These are phyloP conservation scores for Polydrusus pterygomalis DNA, from an alignment of 2,888 invertebrate species.

Conservation along the genomic window DNA sequence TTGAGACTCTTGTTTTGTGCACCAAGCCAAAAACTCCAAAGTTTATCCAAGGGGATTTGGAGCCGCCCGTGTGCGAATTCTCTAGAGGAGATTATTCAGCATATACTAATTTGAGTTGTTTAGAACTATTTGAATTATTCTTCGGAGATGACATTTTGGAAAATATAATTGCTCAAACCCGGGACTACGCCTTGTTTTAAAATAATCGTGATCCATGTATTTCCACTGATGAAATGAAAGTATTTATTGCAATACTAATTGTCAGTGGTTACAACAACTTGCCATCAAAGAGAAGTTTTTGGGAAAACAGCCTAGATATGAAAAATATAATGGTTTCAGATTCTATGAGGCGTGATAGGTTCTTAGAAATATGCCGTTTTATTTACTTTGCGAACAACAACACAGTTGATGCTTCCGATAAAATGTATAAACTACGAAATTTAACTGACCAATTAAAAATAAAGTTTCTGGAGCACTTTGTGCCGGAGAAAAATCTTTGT, in stretches of 20 bases:
- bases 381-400: constrained; percentile 2
- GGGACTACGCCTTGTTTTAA: neutral
- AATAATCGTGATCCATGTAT: neutral
- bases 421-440: neutral
- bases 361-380: constrained; percentile 12
- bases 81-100: constrained; percentile 1
- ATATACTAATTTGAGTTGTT: constrained; percentile 1
- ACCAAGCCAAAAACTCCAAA: neutral
- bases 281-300: constrained; percentile 55
- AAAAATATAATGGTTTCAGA: constrained; percentile 50
- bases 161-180: neutral
- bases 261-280: constrained; percentile 57
- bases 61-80: neutral
- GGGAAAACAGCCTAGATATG: constrained; percentile 56
- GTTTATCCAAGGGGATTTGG: neutral
- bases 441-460: neutral
- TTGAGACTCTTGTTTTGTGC: constrained; percentile 1
- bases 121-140: neutral
- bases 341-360: constrained; percentile 58
- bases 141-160: neutral
- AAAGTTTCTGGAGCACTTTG: constrained; percentile 3
- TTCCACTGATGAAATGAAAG: neutral
- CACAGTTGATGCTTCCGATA: constrained; percentile 7
- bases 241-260: constrained; percentile 51
- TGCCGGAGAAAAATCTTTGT: neutral